Percentiles rank a stretch among this genome's conserved stretches.
Conservation (phyloP, 2,113 vertebrate genomes). For the Acinonyx jubatus region DNA sequence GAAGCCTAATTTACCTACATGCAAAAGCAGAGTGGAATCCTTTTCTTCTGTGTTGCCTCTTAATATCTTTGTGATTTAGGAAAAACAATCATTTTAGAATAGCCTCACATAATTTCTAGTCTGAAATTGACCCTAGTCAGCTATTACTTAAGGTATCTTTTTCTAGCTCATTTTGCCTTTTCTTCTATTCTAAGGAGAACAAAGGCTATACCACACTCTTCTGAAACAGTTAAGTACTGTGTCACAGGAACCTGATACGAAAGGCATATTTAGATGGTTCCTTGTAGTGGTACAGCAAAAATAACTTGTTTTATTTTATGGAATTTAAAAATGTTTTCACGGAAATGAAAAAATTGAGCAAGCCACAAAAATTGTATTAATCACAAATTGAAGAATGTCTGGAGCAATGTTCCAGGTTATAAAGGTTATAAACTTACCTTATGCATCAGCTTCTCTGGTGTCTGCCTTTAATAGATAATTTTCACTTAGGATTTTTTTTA, state of each 20-base stretch:
- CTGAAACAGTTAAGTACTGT: constrained; percentile 46
- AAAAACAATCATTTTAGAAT: constrained; percentile 29
- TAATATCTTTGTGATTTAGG: not conserved
- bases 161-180: constrained; percentile 6
- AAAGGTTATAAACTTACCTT: constrained; percentile 1
- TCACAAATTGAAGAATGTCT: constrained; percentile 43
- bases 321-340: constrained; percentile 15
- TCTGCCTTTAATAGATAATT: not conserved
- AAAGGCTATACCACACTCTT: constrained; percentile 24
- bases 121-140: constrained; percentile 30
- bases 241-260: constrained; percentile 12
- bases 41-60: not conserved
- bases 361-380: constrained; percentile 49
- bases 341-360: constrained; percentile 49
- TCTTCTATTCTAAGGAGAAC: not conserved
- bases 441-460: not conserved
- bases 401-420: not conserved
- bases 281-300: constrained; percentile 6
- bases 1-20: not conserved
- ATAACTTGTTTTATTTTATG: constrained; percentile 18
- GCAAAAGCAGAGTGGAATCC: not conserved
- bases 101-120: not conserved
- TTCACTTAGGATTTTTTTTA: not conserved
- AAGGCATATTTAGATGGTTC: not conserved
- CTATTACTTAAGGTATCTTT: constrained; percentile 7